These are phyloP conservation scores for Dendroctonus ponderosae DNA, from an alignment of 1,140 invertebrate species.

Conservation along the genomic window DNA sequence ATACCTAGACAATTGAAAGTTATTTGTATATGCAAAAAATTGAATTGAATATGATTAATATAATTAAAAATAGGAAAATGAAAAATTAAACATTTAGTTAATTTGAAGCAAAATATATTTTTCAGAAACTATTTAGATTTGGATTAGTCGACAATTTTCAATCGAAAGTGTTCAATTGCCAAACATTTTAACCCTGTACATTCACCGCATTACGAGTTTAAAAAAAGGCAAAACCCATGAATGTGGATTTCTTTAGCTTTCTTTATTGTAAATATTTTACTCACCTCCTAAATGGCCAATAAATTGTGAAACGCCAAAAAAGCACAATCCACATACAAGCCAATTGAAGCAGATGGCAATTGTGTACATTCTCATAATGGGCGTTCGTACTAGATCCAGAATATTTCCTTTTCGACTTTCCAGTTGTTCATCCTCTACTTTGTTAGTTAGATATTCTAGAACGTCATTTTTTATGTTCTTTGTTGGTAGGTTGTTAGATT, in stretches of 20 bases:
- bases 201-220: not conserved
- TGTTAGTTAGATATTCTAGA: slow-evolving; percentile 44
- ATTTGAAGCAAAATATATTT: no score
- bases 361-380: slow-evolving; percentile 71
- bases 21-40: no score
- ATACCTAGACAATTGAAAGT: no score
- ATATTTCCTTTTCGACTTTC: slow-evolving; percentile 49
- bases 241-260: not conserved
- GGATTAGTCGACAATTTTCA: no score
- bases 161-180: no score
- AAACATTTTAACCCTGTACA: no score
- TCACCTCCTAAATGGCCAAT: slow-evolving; percentile 65
- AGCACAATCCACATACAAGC: slow-evolving; percentile 70
- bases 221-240: not conserved
- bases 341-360: slow-evolving; percentile 69
- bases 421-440: slow-evolving; percentile 40
- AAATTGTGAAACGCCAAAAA: slow-evolving; percentile 75
- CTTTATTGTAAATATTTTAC: slow-evolving; percentile 1
- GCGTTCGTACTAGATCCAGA: slow-evolving; percentile 68
- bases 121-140: no score
- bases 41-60: no score
- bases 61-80: no score
- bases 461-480: slow-evolving; percentile 56
- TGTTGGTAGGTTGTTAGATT: slow-evolving; percentile 56
- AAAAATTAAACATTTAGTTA: no score